These are phyloP conservation scores for Cydia fagiglandana DNA, from an alignment of 1,140 invertebrate species.

Conservation along the genomic window DNA sequence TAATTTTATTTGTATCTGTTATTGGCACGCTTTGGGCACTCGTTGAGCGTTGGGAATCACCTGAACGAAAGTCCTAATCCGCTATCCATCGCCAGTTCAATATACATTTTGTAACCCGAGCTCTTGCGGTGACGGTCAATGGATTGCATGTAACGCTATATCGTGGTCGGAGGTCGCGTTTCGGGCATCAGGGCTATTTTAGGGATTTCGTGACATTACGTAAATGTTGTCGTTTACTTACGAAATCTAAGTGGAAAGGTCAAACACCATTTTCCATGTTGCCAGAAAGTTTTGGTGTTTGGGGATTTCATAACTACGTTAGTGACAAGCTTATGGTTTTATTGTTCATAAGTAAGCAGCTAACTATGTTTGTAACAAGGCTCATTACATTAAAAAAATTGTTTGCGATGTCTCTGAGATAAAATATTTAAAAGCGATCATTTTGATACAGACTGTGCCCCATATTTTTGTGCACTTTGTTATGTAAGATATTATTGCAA, in stretches of 20 bases:
- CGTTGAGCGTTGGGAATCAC: neutral
- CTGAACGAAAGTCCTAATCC: neutral
- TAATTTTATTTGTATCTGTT: no score
- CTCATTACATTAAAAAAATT: no score
- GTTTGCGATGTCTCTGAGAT: no score
- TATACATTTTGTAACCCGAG: neutral
- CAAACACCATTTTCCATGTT: neutral
- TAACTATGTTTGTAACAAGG: no score
- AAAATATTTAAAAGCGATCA: no score
- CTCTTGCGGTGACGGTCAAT: neutral
- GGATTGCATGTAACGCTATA: slow-evolving; percentile 2
- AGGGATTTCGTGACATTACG: slow-evolving; percentile 29
- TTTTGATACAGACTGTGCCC: no score
- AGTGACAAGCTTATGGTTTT: no score
- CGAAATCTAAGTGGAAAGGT: slow-evolving; percentile 9
- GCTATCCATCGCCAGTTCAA: neutral
- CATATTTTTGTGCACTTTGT: no score
- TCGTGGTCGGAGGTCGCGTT: slow-evolving; percentile 13
- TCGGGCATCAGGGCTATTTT: neutral
- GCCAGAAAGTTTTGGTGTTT: neutral
- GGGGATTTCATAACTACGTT: neutral
- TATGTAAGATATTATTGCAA: no score
- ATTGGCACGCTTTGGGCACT: neutral
- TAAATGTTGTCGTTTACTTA: slow-evolving; percentile 16
- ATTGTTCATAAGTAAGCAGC: no score